Evolutionary conservation across 64 coral and sea anemone genomes (phyloP).

Genomic region (Pocillopora damicornis): DNA sequence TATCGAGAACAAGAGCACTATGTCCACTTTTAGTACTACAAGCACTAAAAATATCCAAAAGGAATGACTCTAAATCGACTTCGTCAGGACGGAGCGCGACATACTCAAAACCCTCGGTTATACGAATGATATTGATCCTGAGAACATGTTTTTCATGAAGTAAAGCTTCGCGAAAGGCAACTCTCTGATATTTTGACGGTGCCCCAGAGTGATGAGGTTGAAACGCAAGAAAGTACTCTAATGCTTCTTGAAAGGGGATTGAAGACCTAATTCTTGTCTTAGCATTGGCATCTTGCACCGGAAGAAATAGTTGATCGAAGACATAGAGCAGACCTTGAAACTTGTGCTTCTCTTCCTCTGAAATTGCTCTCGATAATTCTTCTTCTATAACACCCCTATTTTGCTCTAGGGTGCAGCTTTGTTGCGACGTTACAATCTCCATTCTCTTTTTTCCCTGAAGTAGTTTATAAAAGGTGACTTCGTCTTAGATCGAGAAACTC

Average conservation of each 20-base stretch:
- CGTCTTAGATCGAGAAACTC: not conserved
- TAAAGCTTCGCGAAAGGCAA: conserved; percentile 41
- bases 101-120: conserved; percentile 30
- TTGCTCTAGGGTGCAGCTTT: not conserved
- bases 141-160: not conserved
- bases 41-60: conserved; percentile 45
- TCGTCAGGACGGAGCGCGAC: conserved; percentile 46
- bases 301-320: conserved; percentile 47
- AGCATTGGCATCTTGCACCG: conserved; percentile 35
- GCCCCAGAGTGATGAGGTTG: conserved; percentile 44
- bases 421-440: not conserved
- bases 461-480: not conserved
- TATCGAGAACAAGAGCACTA: conserved; percentile 36
- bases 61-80: conserved; percentile 41
- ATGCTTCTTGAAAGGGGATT: not conserved
- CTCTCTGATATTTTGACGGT: conserved; percentile 48
- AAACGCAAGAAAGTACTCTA: conserved; percentile 48
- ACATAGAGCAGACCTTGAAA: conserved; percentile 53
- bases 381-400: too few species aligned
- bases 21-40: conserved; percentile 12
- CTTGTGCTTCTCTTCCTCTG: conserved; percentile 41
- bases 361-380: conserved; percentile 6
- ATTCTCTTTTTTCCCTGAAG: not conserved
- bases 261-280: not conserved
- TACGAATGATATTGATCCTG: conserved; percentile 36